Conservation (phyloP, 2,797 vertebrate species). For the Myiothlypis chrysogaster region DNA sequence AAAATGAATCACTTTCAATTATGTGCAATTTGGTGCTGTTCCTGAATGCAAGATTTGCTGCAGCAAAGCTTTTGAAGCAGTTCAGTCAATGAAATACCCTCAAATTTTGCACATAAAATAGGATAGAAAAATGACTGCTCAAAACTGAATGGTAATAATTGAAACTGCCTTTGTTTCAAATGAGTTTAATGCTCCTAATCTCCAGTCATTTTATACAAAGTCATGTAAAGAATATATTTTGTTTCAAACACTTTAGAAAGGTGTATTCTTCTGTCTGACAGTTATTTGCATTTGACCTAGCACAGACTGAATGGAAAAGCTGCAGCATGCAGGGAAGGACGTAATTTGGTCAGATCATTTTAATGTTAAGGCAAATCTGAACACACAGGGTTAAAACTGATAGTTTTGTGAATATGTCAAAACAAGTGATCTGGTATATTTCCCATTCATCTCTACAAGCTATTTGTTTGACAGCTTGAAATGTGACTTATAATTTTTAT, state of each 20-base stretch:
- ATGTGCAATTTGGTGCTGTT: conserved; percentile 64
- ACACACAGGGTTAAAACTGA: conserved; percentile 48
- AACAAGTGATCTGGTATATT: not conserved
- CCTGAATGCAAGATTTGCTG: conserved; percentile 68
- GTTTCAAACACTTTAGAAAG: conserved; percentile 38
- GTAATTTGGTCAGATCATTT: conserved; percentile 15
- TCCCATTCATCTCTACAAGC: not conserved
- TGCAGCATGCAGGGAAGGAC: conserved; percentile 48
- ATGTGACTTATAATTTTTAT: not conserved
- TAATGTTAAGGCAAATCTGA: conserved; percentile 30
- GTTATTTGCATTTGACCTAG: conserved; percentile 71
- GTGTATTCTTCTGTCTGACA: not conserved
- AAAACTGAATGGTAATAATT: conserved; percentile 52
- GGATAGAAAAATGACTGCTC: conserved; percentile 30
- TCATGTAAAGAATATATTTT: not conserved
- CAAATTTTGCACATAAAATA: conserved; percentile 39
- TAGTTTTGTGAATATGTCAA: conserved; percentile 13
- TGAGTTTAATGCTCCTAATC: conserved; percentile 18
- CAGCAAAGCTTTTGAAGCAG: conserved; percentile 64
- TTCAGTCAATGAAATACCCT: conserved; percentile 62
- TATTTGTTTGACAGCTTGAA: conserved; percentile 3
- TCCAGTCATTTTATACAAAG: conserved; percentile 38
- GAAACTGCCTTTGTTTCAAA: conserved; percentile 54
- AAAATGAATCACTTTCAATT: conserved; percentile 70
- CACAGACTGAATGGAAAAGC: conserved; percentile 55